Evolutionary conservation across 1,140 invertebrate genomes (phyloP).

Genomic region (Apolygus lucorum): DNA sequence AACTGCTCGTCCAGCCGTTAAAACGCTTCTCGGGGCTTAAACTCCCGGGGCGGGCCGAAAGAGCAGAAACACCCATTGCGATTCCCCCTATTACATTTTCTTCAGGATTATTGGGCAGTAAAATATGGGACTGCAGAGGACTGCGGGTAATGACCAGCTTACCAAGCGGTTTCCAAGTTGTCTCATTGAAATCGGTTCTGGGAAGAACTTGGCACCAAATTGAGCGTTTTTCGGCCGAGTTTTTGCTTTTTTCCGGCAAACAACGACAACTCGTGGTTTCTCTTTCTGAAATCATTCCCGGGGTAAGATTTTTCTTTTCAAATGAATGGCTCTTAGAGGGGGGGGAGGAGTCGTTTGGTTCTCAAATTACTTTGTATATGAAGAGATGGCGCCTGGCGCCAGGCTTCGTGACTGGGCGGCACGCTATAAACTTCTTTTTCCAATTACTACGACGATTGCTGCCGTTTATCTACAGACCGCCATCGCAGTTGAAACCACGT

Average conservation of each 20-base stretch:
- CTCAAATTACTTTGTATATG: neutral
- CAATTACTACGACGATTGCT: neutral
- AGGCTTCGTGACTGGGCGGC: neutral
- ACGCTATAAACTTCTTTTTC: neutral
- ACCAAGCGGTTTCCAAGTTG: neutral
- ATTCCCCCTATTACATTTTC: neutral
- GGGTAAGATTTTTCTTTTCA: too few species aligned
- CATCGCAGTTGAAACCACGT: too few species aligned
- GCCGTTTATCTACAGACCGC: too few species aligned
- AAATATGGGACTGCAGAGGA: neutral
- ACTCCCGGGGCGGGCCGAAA: too few species aligned
- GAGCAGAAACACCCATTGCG: neutral
- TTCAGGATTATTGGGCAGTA: neutral
- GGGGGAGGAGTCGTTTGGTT: neutral
- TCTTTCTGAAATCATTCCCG: neutral
- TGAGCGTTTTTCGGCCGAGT: neutral
- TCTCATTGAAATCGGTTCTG: neutral
- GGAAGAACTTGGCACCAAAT: neutral
- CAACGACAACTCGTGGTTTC: too few species aligned
- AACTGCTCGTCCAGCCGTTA: too few species aligned
- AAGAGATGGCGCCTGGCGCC: neutral
- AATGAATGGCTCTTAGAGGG: neutral
- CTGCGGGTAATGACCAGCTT: neutral
- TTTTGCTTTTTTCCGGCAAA: neutral
- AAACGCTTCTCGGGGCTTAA: too few species aligned